Percentiles rank a stretch among this genome's conserved stretches.
Conservation (phyloP, 1,140 invertebrate genomes). For the Mesaphorura yosii region DNA sequence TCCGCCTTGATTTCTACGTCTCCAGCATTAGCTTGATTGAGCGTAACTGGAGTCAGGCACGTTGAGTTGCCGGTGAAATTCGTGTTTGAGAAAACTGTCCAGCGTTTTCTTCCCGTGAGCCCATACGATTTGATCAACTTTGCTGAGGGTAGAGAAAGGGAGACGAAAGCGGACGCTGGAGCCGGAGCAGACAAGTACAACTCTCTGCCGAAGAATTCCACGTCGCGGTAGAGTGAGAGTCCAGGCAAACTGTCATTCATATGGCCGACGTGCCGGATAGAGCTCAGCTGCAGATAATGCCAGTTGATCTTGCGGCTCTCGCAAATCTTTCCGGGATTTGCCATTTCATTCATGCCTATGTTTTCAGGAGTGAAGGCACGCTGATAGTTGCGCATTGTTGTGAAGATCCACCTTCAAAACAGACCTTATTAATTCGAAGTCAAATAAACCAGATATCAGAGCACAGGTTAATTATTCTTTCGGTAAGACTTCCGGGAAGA, state of each 20-base stretch:
- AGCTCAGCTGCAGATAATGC: not conserved
- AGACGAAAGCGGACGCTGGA: too few species aligned
- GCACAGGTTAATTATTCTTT: not conserved
- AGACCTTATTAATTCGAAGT: not conserved
- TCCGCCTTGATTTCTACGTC: not conserved
- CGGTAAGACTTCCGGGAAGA: not conserved
- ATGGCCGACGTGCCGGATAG: not conserved
- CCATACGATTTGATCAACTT: not conserved
- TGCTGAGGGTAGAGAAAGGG: not conserved
- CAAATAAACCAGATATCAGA: not conserved
- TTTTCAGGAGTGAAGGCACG: not conserved
- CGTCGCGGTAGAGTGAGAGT: not conserved
- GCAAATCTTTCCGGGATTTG: not conserved
- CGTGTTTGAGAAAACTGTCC: not conserved
- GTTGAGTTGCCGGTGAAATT: constrained; percentile 3
- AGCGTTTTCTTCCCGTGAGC: not conserved
- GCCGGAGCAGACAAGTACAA: not conserved
- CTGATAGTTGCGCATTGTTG: not conserved
- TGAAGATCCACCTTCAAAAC: constrained; percentile 1
- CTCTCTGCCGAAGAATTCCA: not conserved
- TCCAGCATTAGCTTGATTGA: not conserved
- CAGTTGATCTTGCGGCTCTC: not conserved
- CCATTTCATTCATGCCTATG: not conserved
- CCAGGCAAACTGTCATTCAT: not conserved
- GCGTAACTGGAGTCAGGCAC: too few species aligned